Evolutionary conservation across 2,113 vertebrate species (phyloP).

Genomic region (Copsychus sechellarum): DNA sequence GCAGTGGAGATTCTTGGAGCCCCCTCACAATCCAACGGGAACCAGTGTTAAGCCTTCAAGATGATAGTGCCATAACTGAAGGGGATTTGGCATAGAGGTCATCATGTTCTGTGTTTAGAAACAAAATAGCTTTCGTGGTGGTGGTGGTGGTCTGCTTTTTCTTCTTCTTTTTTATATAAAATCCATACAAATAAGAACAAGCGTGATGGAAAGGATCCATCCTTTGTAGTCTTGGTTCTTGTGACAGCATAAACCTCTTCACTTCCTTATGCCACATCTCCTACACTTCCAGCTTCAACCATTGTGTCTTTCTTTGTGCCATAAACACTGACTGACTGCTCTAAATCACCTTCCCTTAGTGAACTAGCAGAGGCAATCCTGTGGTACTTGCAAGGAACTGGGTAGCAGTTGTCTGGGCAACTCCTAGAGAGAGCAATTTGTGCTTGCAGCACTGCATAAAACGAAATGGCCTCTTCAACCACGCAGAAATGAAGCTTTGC

Average conservation of each 20-base stretch:
- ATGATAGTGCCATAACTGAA: neutral
- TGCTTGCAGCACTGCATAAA: constrained; percentile 12
- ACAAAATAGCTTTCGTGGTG: constrained; percentile 1
- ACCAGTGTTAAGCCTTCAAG: neutral
- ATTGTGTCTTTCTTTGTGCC: constrained; percentile 26
- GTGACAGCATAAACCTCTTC: neutral
- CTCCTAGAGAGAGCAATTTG: constrained; percentile 42
- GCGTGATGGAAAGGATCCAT: neutral
- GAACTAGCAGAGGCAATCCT: neutral
- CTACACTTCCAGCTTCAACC: neutral
- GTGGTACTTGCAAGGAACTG: neutral
- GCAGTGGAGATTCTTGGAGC: neutral
- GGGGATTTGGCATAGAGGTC: neutral
- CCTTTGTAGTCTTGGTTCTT: neutral
- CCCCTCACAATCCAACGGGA: fast-evolving
- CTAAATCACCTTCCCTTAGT: constrained; percentile 26
- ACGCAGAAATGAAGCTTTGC: neutral
- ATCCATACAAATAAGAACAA: neutral
- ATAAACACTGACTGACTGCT: constrained; percentile 11
- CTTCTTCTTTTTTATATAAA: neutral
- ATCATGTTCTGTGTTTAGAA: constrained; percentile 48
- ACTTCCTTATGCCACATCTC: neutral
- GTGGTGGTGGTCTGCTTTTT: neutral
- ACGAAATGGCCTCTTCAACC: neutral
- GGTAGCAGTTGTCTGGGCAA: constrained; percentile 46